These are phyloP conservation scores for Cerastis leucographa DNA, from an alignment of 2,888 invertebrate species.

Conservation along the genomic window DNA sequence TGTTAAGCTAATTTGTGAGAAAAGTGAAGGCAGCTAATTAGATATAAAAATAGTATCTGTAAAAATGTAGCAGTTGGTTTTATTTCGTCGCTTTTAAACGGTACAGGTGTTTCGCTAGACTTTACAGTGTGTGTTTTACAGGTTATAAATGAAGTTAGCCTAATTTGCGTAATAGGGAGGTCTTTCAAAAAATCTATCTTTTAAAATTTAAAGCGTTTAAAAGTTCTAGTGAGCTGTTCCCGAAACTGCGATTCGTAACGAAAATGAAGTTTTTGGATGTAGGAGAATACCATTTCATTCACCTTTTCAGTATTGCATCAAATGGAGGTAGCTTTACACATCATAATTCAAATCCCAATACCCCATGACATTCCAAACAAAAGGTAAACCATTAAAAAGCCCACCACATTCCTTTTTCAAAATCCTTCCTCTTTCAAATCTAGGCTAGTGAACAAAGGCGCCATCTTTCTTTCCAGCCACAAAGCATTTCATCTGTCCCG, in stretches of 20 bases:
- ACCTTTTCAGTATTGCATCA: background rate
- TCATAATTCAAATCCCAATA: background rate
- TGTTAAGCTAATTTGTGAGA: conserved; percentile 20
- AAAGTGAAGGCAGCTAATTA: background rate
- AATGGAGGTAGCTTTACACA: background rate
- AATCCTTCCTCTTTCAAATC: conserved; percentile 26
- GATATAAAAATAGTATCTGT: background rate
- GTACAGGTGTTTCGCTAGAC: background rate
- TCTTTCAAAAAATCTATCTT: too few relatives aligned
- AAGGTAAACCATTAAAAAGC: background rate
- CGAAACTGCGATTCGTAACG: background rate
- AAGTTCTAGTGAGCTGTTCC: too few relatives aligned
- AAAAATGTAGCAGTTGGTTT: background rate
- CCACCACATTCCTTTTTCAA: background rate
- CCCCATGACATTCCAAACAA: background rate
- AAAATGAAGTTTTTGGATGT: background rate
- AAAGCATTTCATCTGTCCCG: conserved; percentile 56
- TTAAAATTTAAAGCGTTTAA: too few relatives aligned
- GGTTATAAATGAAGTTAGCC: background rate
- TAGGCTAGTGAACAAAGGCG: conserved; percentile 50
- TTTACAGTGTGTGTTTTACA: background rate
- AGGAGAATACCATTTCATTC: background rate
- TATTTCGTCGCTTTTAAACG: background rate
- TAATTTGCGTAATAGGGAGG: background rate
- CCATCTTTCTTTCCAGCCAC: conserved; percentile 52